These are phyloP conservation scores for Tragelaphus buxtoni DNA, from an alignment of 2,113 vertebrate genomes.

Conservation along the genomic window DNA sequence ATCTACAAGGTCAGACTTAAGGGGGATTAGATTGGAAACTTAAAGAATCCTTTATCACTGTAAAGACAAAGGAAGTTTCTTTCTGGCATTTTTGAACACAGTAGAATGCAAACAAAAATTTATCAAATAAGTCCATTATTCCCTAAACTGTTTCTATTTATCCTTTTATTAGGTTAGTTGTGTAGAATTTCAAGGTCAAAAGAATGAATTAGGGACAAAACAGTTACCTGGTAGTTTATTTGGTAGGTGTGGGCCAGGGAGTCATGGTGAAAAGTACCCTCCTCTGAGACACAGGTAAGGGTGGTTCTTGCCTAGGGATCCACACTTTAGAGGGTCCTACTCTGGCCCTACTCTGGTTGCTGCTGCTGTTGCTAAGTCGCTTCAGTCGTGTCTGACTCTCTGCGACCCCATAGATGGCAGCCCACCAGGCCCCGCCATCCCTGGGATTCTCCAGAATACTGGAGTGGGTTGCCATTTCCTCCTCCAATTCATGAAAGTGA, in stretches of 20 bases:
- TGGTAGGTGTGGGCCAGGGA: background rate
- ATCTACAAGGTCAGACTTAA: background rate
- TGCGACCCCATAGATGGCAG: no score
- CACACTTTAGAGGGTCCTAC: background rate
- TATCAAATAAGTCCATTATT: background rate
- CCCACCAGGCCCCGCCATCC: no score
- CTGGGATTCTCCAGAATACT: no score
- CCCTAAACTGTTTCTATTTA: background rate
- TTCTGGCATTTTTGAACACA: background rate
- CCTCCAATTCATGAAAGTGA: no score
- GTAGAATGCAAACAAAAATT: background rate
- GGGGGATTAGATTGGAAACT: background rate
- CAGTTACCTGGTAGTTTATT: background rate
- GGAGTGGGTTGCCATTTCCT: no score
- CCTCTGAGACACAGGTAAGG: background rate
- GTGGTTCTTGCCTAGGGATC: background rate
- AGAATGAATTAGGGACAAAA: background rate
- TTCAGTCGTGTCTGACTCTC: no score
- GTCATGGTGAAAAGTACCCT: accelerated
- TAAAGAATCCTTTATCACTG: background rate
- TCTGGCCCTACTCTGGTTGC: background rate
- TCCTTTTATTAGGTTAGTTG: background rate
- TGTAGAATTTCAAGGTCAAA: background rate
- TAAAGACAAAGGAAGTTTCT: background rate
- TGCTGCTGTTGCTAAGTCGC: no score